Evolutionary conservation across 1,140 invertebrate species (phyloP).

Genomic region (Diachasmimorpha longicaudata): DNA sequence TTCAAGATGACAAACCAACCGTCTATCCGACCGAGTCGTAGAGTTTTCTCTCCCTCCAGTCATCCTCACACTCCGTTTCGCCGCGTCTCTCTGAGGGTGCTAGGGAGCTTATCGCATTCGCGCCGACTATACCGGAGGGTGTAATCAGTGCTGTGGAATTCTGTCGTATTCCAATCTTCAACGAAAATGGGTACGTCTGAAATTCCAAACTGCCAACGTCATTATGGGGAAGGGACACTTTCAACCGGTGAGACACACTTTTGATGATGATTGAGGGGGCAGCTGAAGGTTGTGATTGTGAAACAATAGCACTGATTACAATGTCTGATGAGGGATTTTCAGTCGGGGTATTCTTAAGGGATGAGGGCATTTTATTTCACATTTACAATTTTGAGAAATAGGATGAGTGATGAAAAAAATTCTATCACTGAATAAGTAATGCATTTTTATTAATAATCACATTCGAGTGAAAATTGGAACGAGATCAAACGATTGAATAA

Average conservation of each 20-base stretch:
- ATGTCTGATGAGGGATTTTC: too few relatives aligned
- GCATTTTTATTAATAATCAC: too few relatives aligned
- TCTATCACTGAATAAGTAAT: too few relatives aligned
- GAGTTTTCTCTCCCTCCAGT: not conserved
- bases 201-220: constrained; percentile 27
- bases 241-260: constrained; percentile 18
- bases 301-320: not conserved
- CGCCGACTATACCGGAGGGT: constrained; percentile 26
- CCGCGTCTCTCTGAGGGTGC: not conserved
- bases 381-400: too few relatives aligned
- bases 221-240: constrained; percentile 17
- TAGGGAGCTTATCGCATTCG: constrained; percentile 35
- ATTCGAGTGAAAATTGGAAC: too few relatives aligned
- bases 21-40: not conserved
- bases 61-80: constrained; percentile 2
- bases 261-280: not conserved
- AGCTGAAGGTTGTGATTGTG: not conserved
- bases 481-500: too few relatives aligned
- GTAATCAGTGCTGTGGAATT: constrained; percentile 28
- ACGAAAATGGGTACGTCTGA: not conserved
- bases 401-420: too few relatives aligned
- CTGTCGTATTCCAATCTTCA: constrained; percentile 18
- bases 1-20: not conserved
- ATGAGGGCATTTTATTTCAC: too few relatives aligned
- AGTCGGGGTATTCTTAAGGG: too few relatives aligned